Percentiles rank a stretch among this genome's conserved stretches.
Conservation (phyloP, 64 coral and sea anemone genomes). For the Montipora cactus region DNA sequence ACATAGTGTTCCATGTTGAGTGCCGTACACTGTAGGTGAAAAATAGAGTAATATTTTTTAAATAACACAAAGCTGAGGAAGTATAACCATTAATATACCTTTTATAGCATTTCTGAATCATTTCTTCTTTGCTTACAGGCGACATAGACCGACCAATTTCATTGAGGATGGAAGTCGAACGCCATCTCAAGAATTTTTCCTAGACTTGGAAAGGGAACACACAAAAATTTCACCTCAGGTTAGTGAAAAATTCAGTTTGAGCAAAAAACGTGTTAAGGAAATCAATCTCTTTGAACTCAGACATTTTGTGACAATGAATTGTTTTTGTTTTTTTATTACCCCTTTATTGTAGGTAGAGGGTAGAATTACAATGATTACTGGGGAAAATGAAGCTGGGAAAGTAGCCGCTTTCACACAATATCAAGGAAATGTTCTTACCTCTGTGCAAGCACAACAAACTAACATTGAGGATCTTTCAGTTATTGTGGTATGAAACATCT, state of each 20-base stretch:
- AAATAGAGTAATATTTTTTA: no score
- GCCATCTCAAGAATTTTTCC: conserved; percentile 21
- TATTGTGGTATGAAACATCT: not conserved
- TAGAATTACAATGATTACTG: conserved; percentile 62
- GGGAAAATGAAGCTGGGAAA: not conserved
- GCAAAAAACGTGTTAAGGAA: no score
- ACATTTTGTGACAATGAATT: not conserved
- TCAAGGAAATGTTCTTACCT: not conserved
- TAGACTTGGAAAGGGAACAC: conserved; percentile 30
- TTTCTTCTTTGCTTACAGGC: not conserved
- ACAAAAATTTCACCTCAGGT: conserved; percentile 24
- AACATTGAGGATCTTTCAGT: not conserved
- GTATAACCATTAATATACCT: not conserved
- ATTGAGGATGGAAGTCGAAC: conserved; percentile 3
- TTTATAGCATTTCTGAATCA: not conserved
- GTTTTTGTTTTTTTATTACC: not conserved
- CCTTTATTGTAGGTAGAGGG: conserved; percentile 74
- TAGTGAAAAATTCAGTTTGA: not conserved
- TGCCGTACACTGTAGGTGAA: no score
- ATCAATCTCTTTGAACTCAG: not conserved
- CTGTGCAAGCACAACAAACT: not conserved
- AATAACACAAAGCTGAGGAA: no score
- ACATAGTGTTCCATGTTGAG: no score
- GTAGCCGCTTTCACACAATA: not conserved
- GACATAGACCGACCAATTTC: not conserved